phyloP scores from a whole-genome alignment of 2,888 invertebrate genomes.

The Stegophylla sp. region DNA sequence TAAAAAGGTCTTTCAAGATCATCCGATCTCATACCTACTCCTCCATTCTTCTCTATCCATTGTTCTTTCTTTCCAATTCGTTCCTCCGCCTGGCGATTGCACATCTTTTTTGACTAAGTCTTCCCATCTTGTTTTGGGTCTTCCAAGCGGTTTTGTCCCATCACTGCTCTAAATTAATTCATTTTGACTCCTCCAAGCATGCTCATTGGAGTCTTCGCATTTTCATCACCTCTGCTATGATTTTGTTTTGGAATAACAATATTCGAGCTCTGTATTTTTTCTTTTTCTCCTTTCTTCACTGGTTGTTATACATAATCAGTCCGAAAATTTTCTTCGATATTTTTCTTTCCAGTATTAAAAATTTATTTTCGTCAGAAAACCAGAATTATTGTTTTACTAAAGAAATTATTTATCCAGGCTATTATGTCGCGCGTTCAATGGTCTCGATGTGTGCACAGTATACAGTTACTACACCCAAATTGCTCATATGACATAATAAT shows the following conservation, averaged over 20 bases:
- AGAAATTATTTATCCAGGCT: too few species aligned
- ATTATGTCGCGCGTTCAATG: too few species aligned
- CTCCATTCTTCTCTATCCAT: too few species aligned
- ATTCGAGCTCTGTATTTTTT: not conserved
- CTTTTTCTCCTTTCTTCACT: not conserved
- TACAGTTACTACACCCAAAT: too few species aligned
- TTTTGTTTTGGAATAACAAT: not conserved
- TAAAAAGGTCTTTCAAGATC: not conserved
- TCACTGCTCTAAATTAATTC: not conserved
- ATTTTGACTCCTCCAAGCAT: not conserved
- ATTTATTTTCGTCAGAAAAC: not conserved
- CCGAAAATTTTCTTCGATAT: not conserved
- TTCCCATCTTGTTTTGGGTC: not conserved
- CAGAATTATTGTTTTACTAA: too few species aligned
- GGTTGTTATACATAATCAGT: not conserved
- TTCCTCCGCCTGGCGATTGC: not conserved
- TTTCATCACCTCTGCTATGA: not conserved
- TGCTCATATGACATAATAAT: too few species aligned
- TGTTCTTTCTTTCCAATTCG: too few species aligned
- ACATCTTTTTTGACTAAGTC: not conserved
- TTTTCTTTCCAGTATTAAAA: not conserved
- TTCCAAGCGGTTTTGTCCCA: not conserved
- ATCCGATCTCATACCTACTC: too few species aligned
- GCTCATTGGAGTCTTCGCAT: not conserved
- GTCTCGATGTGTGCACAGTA: too few species aligned